A percentile compares a stretch with the other conserved stretches of the same genome.
These are phyloP conservation scores for Plestiodon gilberti DNA, from an alignment of 2,113 vertebrate species.

Conservation along the genomic window DNA sequence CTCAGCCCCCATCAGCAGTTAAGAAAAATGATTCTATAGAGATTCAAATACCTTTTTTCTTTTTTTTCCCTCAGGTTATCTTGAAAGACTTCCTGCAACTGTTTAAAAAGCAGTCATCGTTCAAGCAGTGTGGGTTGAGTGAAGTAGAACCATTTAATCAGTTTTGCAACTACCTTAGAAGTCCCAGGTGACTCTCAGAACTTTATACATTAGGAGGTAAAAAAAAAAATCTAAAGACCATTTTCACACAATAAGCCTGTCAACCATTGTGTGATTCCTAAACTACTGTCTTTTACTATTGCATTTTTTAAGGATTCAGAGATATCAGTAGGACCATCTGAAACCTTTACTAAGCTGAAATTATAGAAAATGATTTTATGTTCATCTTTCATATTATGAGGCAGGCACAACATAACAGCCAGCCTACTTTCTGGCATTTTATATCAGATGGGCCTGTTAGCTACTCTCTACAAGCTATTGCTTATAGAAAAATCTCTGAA, in stretches of 20 bases:
- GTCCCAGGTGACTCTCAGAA: constrained; percentile 13
- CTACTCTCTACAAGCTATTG: not conserved
- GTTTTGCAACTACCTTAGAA: not conserved
- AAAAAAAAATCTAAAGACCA: not conserved
- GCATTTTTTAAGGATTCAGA: not conserved
- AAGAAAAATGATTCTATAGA: constrained; percentile 6
- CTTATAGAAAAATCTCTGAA: not conserved
- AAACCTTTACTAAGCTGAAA: not conserved
- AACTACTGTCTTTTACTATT: not conserved
- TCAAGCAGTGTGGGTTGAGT: not conserved
- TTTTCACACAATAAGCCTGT: constrained; percentile 9
- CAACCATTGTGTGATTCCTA: constrained; percentile 19
- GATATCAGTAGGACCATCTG: not conserved
- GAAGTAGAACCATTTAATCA: not conserved
- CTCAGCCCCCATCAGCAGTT: not conserved
- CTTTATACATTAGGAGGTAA: not conserved
- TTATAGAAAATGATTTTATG: constrained; percentile 2
- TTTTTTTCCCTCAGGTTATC: not conserved
- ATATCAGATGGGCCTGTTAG: constrained; percentile 8
- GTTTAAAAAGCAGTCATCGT: not conserved
- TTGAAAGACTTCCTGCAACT: not conserved
- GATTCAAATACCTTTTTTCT: not conserved
- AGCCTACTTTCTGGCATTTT: not conserved
- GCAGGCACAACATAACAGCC: not conserved
- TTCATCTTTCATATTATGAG: constrained; percentile 13